A percentile compares a stretch with the other conserved stretches of the same genome.
phyloP scores from a whole-genome alignment of 1,140 invertebrate species.

The Oncopodura yosiiana region DNA sequence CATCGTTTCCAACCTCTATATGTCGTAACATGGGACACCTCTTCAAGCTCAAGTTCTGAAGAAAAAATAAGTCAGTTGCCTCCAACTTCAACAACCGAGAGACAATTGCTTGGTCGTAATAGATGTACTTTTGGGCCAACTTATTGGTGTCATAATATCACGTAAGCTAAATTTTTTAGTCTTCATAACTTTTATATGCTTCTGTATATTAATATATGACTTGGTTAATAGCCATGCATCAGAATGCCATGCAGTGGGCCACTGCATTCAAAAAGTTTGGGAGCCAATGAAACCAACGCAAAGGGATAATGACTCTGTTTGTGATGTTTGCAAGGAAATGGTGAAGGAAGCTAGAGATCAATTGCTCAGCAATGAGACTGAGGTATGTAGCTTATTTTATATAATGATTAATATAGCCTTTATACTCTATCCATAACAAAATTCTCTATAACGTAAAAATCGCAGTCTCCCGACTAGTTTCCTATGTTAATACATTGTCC shows the following conservation, averaged over 20 bases:
- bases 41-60: slow-evolving; percentile 3
- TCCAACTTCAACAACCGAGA: not conserved
- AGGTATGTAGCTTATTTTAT: too few relatives aligned
- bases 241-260: slow-evolving; percentile 62
- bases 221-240: too few relatives aligned
- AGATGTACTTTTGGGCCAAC: slow-evolving; percentile 69
- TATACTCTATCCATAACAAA: too few relatives aligned
- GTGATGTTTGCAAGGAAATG: slow-evolving; percentile 78
- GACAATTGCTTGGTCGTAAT: slow-evolving; percentile 48
- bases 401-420: too few relatives aligned
- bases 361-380: slow-evolving; percentile 74
- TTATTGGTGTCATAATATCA: slow-evolving; percentile 71
- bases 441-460: too few relatives aligned
- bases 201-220: too few relatives aligned
- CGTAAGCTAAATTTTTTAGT: slow-evolving; percentile 50
- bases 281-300: slow-evolving; percentile 52
- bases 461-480: too few relatives aligned
- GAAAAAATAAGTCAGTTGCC: not conserved
- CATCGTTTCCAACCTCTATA: too few relatives aligned
- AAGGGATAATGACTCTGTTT: slow-evolving; percentile 66
- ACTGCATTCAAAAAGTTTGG: slow-evolving; percentile 78
- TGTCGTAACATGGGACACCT: slow-evolving; percentile 30
- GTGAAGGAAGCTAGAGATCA: slow-evolving; percentile 75
- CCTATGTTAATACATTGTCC: too few relatives aligned
- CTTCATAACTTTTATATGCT: too few relatives aligned